Conservation (phyloP, 1,140 invertebrate genomes). For the Ips nitidus region DNA sequence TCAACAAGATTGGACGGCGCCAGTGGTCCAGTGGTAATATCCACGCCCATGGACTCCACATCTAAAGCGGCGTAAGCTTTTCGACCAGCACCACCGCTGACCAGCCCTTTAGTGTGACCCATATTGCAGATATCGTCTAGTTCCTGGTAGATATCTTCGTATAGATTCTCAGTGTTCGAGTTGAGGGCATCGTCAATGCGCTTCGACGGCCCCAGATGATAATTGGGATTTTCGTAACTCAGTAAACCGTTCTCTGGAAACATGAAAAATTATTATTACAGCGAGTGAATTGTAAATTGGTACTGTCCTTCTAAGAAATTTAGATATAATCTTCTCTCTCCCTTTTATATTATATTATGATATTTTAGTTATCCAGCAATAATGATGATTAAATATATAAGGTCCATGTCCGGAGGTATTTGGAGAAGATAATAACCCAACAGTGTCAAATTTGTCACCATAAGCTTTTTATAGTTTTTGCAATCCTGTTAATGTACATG, state of each 20-base stretch:
- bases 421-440: background rate
- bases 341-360: too few species aligned
- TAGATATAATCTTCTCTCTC: too few species aligned
- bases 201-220: conserved; percentile 71
- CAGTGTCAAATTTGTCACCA: background rate
- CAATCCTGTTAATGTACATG: too few species aligned
- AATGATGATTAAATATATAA: too few species aligned
- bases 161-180: conserved; percentile 66
- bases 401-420: background rate
- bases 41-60: conserved; percentile 72
- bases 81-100: conserved; percentile 53
- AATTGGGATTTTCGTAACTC: conserved; percentile 86
- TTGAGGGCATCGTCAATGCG: conserved; percentile 77
- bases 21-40: conserved; percentile 64
- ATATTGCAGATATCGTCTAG: conserved; percentile 61
- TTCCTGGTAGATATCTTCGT: conserved; percentile 64
- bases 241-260: conserved; percentile 80
- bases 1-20: conserved; percentile 52
- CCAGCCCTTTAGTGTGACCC: conserved; percentile 45
- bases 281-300: background rate
- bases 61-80: conserved; percentile 66
- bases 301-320: too few species aligned
- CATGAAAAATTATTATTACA: conserved; percentile 28
- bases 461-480: too few species aligned
- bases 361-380: too few species aligned